phyloP scores from a whole-genome alignment of 2,888 invertebrate species.

The Argynnis bischoffii region DNA sequence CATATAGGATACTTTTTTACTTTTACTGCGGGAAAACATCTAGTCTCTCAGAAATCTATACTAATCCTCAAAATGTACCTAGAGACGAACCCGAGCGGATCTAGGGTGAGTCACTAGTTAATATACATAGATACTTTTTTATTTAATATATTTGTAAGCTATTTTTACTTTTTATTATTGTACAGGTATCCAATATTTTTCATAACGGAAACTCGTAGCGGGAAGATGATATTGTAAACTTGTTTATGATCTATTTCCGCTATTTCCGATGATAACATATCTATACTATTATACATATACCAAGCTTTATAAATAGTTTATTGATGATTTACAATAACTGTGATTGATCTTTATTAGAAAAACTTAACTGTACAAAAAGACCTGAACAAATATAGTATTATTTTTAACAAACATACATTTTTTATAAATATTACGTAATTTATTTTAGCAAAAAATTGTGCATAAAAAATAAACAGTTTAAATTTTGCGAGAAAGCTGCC shows the following conservation, averaged over 20 bases:
- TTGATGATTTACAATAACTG: no score
- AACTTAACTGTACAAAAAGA: no score
- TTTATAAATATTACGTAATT: slow-evolving; percentile 23
- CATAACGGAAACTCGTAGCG: slow-evolving; percentile 44
- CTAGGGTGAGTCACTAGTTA: no score
- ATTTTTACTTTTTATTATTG: slow-evolving; percentile 12
- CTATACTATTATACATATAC: slow-evolving; percentile 16
- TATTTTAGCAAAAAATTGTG: slow-evolving; percentile 1
- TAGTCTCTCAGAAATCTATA: no score
- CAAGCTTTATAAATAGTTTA: not conserved
- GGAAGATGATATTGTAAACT: slow-evolving; percentile 41
- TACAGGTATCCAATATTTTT: slow-evolving; percentile 35
- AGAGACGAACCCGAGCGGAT: no score
- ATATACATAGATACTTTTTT: no score
- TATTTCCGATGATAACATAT: slow-evolving; percentile 31
- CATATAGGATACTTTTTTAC: no score
- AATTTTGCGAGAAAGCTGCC: slow-evolving; percentile 3
- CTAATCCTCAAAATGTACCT: no score
- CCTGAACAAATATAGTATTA: no score
- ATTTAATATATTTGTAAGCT: not conserved
- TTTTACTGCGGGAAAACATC: no score
- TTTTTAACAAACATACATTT: no score
- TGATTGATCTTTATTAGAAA: no score
- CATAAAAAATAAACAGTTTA: slow-evolving; percentile 4
- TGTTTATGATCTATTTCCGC: slow-evolving; percentile 41